These are phyloP conservation scores for Zootermopsis nevadensis DNA, from an alignment of 2,888 invertebrate genomes.

Conservation along the genomic window DNA sequence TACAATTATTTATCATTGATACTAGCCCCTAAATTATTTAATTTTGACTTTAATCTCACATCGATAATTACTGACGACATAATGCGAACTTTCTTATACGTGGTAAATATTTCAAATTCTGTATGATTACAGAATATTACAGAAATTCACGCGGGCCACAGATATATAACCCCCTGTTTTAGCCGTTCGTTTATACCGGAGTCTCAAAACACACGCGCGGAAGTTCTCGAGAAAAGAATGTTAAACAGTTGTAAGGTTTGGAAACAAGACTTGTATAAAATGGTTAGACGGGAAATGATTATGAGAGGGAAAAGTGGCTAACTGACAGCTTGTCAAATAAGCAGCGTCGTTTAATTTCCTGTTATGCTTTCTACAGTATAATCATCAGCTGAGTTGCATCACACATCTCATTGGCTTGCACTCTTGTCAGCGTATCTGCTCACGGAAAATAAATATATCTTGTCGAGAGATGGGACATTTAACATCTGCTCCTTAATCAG, in stretches of 20 bases:
- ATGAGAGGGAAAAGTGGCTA: neutral
- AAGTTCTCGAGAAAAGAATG: neutral
- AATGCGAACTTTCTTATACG: too few species aligned
- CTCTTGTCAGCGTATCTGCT: neutral
- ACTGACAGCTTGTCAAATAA: slow-evolving; percentile 36
- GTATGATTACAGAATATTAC: too few species aligned
- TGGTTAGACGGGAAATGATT: neutral
- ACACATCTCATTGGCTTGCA: neutral
- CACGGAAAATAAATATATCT: slow-evolving; percentile 4
- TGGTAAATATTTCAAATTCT: too few species aligned
- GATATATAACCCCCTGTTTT: too few species aligned
- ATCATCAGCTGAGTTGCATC: slow-evolving; percentile 12
- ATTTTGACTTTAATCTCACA: too few species aligned
- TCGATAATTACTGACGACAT: too few species aligned
- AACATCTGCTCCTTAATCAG: neutral
- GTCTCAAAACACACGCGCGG: neutral
- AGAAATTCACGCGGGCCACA: too few species aligned
- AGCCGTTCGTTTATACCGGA: too few species aligned
- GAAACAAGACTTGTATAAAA: neutral
- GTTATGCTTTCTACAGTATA: neutral
- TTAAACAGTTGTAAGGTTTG: slow-evolving; percentile 2
- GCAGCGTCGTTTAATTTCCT: slow-evolving; percentile 41
- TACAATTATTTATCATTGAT: too few species aligned
- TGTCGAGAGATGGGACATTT: neutral
- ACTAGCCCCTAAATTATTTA: too few species aligned